Base-by-base conservation (phyloP, 2,113 vertebrate genomes). In the Rutilus rutilus region DNA sequence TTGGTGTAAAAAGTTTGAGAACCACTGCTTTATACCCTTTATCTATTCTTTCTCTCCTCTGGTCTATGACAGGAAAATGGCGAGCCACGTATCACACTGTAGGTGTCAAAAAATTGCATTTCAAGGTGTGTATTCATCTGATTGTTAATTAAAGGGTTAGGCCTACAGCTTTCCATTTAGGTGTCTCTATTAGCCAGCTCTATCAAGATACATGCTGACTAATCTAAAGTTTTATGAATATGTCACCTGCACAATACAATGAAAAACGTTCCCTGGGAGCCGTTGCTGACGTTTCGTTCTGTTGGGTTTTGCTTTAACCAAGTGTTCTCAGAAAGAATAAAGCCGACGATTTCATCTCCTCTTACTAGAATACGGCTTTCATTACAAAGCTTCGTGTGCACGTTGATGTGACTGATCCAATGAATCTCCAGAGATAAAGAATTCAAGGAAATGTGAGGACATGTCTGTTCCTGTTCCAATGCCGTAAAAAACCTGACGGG, bases 401-500 rank as follows among this genome's bases (percentile, higher is more conserved):
- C 71, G 15, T n/a, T 33, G 12, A 79, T 52, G 42, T 82, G 25
- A 77, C 64, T 30, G 36, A 59, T 25, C 45, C 23, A 6, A 9
- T 73, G 65, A 80, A 81, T 84, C 9, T 21, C 25, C 36, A n/a
- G 23, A 75, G 11, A 69, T 84, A 42, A n/a, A 77, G 71, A 85
- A 78, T 85, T 52, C 59, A 85, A 82, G 83, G 86, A 87, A 89
- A 59, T 57, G 25, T 60, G 78, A 87, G 57, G 39, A 78, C 62
- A 19, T 25, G 27, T 78, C 64, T 77, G 23, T 85, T 85, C 77
- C 78, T 85, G 82, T 67, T 78, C 84, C 7, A 27, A 36, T 69
- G 62, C 79, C 4, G 45, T 67, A 52, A 82, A 42, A 82, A 42
- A 69, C 12, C 45, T 21, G 3, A 65, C n/a, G 45, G 45, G 64